phyloP scores from a whole-genome alignment of 2,113 vertebrate species.

The Zosterops japonicus region DNA sequence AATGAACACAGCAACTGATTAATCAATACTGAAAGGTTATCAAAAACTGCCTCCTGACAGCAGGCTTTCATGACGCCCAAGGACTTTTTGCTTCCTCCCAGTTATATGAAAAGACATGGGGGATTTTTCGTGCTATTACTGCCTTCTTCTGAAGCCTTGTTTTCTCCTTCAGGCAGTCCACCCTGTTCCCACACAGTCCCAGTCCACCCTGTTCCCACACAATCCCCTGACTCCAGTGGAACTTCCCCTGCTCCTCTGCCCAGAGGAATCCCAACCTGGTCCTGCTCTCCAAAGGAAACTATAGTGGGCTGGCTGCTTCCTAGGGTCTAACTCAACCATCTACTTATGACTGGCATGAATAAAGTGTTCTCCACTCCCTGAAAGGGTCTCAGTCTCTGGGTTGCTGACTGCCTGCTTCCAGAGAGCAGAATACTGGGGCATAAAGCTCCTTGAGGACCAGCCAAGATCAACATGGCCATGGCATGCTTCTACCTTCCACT shows the following conservation, averaged over 20 bases:
- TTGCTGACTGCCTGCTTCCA: not conserved
- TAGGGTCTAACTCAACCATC: not conserved
- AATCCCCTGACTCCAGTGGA: not conserved
- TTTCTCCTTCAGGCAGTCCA: not conserved
- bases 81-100: not conserved
- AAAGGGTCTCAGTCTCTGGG: not conserved
- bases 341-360: accelerated
- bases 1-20: not conserved
- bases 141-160: not conserved
- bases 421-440: not conserved
- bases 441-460: not conserved
- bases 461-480: not conserved
- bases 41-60: not conserved
- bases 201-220: not conserved
- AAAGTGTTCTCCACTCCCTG: not conserved
- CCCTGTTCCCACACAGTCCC: not conserved
- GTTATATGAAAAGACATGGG: not conserved
- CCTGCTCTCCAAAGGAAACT: not conserved
- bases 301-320: not conserved
- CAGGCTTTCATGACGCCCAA: not conserved
- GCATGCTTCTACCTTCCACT: not conserved
- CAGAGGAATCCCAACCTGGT: not conserved
- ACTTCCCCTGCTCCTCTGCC: not conserved
- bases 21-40: conserved; percentile 31
- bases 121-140: not conserved